Evolutionary conservation across 2,797 vertebrate species (phyloP).

Genomic region (Poecile montanus): DNA sequence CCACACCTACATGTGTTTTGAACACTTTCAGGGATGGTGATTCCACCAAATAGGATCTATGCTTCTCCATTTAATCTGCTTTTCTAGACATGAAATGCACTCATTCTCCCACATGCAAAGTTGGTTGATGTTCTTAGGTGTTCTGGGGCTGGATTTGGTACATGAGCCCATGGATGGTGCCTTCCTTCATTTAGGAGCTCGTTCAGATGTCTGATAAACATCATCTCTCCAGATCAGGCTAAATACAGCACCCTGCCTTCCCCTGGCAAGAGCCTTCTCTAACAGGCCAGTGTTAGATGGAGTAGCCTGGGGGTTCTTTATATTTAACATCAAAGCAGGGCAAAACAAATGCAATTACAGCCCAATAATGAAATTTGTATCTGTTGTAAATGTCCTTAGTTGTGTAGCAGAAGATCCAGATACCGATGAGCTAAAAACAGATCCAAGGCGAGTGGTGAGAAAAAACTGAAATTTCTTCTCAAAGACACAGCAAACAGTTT

Average conservation of each 20-base stretch:
- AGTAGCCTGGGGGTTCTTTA: conserved; percentile 27
- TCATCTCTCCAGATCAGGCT: neutral
- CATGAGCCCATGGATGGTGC: neutral
- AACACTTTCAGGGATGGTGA: neutral
- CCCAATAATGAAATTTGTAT: conserved; percentile 41
- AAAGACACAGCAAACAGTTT: neutral
- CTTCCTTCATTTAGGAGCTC: neutral
- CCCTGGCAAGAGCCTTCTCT: neutral
- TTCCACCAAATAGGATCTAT: neutral
- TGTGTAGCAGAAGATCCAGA: neutral
- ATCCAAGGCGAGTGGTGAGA: neutral
- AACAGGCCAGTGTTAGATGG: neutral
- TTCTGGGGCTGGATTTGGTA: neutral
- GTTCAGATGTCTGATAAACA: neutral
- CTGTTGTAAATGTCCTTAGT: neutral
- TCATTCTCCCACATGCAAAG: neutral
- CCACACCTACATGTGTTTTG: neutral
- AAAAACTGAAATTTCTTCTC: conserved; percentile 13
- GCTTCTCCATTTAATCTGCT: neutral
- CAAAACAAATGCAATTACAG: conserved; percentile 51
- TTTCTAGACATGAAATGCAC: neutral
- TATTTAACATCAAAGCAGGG: conserved; percentile 59
- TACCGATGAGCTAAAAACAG: neutral
- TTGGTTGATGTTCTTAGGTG: neutral
- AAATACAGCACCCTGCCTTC: neutral